Evolutionary conservation across 1,140 invertebrate genomes (phyloP).

Genomic region (Lepidurus arcticus): DNA sequence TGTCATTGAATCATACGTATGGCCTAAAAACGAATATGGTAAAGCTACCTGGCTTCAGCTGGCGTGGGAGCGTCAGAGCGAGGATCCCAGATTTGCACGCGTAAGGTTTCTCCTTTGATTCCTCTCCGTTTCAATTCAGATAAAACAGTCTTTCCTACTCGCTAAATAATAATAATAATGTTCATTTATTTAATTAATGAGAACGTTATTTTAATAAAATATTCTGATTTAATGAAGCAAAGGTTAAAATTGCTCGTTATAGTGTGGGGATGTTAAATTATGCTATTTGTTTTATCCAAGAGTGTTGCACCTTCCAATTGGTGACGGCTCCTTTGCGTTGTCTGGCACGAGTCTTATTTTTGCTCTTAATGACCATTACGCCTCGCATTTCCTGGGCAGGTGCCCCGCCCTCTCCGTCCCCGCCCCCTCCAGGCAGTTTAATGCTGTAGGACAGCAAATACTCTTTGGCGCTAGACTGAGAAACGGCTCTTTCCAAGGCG

Average conservation of each 20-base stretch:
- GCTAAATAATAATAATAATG: constrained; percentile 48
- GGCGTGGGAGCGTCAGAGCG: constrained; percentile 77
- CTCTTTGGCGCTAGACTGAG: constrained; percentile 76
- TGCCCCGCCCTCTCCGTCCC: constrained; percentile 50
- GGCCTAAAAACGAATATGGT: not conserved
- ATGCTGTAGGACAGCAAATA: constrained; percentile 94
- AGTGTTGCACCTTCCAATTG: constrained; percentile 84
- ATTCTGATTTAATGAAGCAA: too few relatives aligned
- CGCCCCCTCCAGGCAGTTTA: constrained; percentile 68
- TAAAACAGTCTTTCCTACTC: constrained; percentile 80
- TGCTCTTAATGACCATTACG: constrained; percentile 96
- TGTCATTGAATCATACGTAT: not conserved
- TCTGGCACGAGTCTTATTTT: constrained; percentile 89
- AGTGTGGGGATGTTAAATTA: not conserved
- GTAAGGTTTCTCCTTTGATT: constrained; percentile 77
- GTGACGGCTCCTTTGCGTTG: constrained; percentile 91
- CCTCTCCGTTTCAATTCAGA: constrained; percentile 70
- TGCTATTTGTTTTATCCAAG: not conserved
- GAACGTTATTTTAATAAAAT: not conserved
- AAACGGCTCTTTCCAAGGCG: constrained; percentile 84
- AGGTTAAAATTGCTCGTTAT: too few relatives aligned
- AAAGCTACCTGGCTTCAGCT: constrained; percentile 51
- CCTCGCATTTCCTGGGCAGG: constrained; percentile 76
- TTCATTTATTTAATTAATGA: constrained; percentile 14
- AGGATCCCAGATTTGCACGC: constrained; percentile 77